Evolutionary conservation across 1,140 invertebrate species (phyloP).

Genomic region (Atta colombica): DNA sequence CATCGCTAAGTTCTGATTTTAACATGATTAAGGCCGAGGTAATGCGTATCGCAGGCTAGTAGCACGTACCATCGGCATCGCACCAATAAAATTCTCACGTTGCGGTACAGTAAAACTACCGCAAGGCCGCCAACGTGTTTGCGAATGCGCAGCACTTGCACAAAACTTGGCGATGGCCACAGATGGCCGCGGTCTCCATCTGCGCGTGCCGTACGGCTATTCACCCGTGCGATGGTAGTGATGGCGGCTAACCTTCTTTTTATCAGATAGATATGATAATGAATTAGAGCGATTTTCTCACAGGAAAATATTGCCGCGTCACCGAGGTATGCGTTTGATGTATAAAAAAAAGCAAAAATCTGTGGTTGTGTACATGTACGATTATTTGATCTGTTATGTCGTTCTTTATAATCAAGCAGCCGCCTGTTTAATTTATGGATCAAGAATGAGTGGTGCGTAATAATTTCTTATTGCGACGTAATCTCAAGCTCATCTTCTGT

Average conservation of each 20-base stretch:
- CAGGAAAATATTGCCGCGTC: conserved; percentile 7
- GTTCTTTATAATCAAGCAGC: conserved; percentile 1
- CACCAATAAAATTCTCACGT: conserved; percentile 83
- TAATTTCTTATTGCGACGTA: not conserved
- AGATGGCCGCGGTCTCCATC: conserved; percentile 34
- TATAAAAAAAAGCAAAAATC: not conserved
- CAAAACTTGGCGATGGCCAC: conserved; percentile 67
- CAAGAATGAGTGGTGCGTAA: not conserved
- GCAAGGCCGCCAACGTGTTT: conserved; percentile 81
- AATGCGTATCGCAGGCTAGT: not conserved
- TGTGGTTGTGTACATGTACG: not conserved
- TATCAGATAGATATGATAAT: conserved; percentile 64
- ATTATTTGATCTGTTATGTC: not conserved
- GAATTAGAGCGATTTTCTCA: conserved; percentile 67
- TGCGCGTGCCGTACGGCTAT: conserved; percentile 69
- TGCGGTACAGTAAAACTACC: conserved; percentile 85
- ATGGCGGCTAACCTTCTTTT: conserved; percentile 64
- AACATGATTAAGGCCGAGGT: conserved; percentile 17
- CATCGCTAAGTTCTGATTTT: conserved; percentile 30
- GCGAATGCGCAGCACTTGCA: conserved; percentile 63
- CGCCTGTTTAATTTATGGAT: not conserved
- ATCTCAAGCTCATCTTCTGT: not conserved
- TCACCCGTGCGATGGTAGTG: conserved; percentile 60
- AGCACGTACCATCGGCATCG: conserved; percentile 20
- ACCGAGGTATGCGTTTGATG: not conserved